Evolutionary conservation across 2,888 invertebrate species (phyloP).

Genomic region (Eurois occulta): DNA sequence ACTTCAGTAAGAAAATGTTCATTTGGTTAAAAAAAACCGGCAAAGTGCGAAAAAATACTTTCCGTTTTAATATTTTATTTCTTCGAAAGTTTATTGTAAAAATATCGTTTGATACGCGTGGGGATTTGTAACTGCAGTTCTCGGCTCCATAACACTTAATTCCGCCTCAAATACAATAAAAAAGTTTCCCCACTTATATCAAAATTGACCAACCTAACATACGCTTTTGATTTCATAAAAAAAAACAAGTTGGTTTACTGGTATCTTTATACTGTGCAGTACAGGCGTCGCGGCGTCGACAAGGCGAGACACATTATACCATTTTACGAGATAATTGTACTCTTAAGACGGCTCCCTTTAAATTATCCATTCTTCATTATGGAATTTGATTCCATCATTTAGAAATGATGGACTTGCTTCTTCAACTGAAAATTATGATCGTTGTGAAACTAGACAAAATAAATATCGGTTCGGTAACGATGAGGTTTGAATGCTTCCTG

Average conservation of each 20-base stretch:
- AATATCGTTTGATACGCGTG: no score
- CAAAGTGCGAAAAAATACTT: no score
- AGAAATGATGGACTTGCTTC: constrained; percentile 10
- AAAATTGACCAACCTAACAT: background rate
- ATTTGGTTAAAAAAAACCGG: no score
- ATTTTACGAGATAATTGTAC: constrained; percentile 47
- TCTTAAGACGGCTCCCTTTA: constrained; percentile 23
- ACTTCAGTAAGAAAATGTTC: background rate
- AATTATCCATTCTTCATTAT: background rate
- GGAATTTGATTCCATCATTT: constrained; percentile 13
- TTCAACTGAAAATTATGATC: constrained; percentile 2
- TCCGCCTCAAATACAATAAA: no score
- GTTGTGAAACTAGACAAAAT: background rate
- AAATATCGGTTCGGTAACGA: background rate
- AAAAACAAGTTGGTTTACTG: background rate
- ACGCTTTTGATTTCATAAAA: background rate
- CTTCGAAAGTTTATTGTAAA: no score
- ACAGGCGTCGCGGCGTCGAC: constrained; percentile 62
- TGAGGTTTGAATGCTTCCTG: background rate
- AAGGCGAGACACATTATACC: constrained; percentile 52
- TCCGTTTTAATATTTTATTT: no score
- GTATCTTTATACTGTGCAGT: constrained; percentile 2
- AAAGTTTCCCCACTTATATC: no score
- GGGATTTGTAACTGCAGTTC: no score
- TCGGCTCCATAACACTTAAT: no score